Conservation (phyloP, 2,113 vertebrate species). For the Sinocyclocheilus maitianheensis region DNA sequence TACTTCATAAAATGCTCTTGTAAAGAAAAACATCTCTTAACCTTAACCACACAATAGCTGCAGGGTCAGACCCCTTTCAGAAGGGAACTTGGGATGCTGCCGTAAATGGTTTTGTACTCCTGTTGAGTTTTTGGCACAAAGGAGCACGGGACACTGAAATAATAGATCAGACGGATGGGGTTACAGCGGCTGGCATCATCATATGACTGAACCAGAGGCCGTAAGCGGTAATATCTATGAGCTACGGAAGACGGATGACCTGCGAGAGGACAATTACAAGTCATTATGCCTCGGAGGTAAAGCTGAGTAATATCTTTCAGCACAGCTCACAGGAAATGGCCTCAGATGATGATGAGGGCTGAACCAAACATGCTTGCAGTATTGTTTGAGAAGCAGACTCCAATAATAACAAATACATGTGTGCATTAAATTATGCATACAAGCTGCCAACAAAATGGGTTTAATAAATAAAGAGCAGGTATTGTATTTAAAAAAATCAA, state of each 20-base stretch:
- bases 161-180: conserved; percentile 7
- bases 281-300: conserved; percentile 13
- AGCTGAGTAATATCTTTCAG: conserved; percentile 34
- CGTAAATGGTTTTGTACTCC: background rate
- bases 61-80: background rate
- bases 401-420: conserved; percentile 23
- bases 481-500: conserved; percentile 72
- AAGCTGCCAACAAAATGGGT: conserved; percentile 57
- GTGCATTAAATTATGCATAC: conserved; percentile 56
- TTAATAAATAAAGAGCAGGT: conserved; percentile 67
- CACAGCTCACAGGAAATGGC: conserved; percentile 10
- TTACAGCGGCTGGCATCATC: conserved; percentile 29
- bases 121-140: background rate
- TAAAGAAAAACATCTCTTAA: conserved; percentile 18
- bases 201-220: background rate
- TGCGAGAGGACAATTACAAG: conserved; percentile 46
- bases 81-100: conserved; percentile 25
- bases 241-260: conserved; percentile 25
- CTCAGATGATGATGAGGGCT: conserved; percentile 2
- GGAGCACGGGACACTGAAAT: background rate
- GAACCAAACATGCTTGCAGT: conserved; percentile 3
- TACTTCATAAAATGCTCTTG: background rate
- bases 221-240: conserved; percentile 13
- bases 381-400: conserved; percentile 16
- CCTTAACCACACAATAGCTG: background rate